These are phyloP conservation scores for Montipora cactus DNA, from an alignment of 64 coral and sea anemone genomes.

Conservation along the genomic window DNA sequence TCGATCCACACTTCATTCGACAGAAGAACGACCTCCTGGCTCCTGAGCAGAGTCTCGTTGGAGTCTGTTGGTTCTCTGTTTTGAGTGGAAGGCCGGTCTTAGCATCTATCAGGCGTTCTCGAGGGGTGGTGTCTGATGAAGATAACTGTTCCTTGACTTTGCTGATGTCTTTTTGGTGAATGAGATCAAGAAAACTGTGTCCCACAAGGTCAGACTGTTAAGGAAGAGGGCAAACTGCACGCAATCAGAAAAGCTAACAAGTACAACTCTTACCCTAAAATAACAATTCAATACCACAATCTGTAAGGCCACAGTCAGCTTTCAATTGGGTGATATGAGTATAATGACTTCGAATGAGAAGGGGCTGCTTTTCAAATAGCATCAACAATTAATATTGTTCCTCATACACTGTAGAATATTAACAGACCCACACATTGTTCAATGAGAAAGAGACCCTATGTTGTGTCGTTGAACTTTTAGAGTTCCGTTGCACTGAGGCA, in stretches of 20 bases:
- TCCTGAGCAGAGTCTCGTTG: constrained; percentile 76
- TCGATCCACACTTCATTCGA: constrained; percentile 75
- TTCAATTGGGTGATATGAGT: too few species aligned
- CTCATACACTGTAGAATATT: too few species aligned
- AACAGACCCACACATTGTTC: too few species aligned
- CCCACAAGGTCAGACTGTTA: constrained; percentile 87
- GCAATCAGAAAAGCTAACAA: background rate
- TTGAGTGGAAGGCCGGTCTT: constrained; percentile 30
- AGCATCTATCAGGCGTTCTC: constrained; percentile 51
- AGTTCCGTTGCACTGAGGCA: too few species aligned
- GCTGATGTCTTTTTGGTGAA: constrained; percentile 85
- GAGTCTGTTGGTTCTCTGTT: constrained; percentile 34
- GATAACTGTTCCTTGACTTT: constrained; percentile 88
- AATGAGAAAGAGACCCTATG: too few species aligned
- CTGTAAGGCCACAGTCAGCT: too few species aligned
- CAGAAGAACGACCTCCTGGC: constrained; percentile 91
- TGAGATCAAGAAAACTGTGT: constrained; percentile 81
- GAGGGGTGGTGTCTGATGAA: constrained; percentile 52
- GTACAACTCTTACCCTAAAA: too few species aligned
- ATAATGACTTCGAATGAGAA: too few species aligned
- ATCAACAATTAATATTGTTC: too few species aligned
- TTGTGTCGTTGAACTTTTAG: too few species aligned
- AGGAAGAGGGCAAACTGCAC: background rate
- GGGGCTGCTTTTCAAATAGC: too few species aligned
- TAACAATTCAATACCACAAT: too few species aligned